A percentile compares a stretch with the other conserved stretches of the same genome.
These are phyloP conservation scores for Zapornia atra DNA, from an alignment of 2,113 vertebrate species.

Conservation along the genomic window DNA sequence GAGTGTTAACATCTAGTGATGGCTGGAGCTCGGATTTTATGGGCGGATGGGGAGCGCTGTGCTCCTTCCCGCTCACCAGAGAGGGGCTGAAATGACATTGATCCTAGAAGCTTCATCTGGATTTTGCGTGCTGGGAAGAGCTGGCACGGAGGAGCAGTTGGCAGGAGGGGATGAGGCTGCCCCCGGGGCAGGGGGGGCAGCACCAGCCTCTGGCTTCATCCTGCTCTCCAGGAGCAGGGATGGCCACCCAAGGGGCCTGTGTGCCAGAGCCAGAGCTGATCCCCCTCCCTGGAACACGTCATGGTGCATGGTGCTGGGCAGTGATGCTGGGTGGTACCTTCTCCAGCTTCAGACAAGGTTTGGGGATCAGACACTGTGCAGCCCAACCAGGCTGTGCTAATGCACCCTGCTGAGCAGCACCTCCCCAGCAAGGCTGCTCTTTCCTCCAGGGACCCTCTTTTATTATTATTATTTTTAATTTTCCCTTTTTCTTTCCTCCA, in stretches of 20 bases:
- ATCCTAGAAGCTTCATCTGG: neutral
- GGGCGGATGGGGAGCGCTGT: neutral
- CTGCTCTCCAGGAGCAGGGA: neutral
- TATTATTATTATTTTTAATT: neutral
- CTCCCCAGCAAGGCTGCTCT: neutral
- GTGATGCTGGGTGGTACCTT: rapidly evolving
- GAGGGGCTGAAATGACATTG: neutral
- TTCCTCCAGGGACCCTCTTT: neutral
- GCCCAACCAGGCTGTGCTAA: neutral
- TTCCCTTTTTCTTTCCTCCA: neutral
- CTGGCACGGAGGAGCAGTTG: neutral
- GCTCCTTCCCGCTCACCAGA: neutral
- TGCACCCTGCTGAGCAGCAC: neutral
- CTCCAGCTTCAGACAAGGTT: neutral
- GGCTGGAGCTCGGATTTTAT: neutral
- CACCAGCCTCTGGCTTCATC: neutral
- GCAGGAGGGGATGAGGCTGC: rapidly evolving
- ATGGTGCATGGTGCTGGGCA: rapidly evolving
- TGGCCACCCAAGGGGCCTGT: neutral
- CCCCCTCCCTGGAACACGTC: rapidly evolving
- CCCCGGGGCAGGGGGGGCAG: too few species aligned
- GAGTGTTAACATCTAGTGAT: neutral
- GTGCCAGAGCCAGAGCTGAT: neutral
- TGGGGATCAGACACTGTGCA: neutral
- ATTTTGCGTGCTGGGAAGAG: neutral